These are phyloP conservation scores for Helobdella robusta DNA, from an alignment of 2,888 invertebrate species.

Conservation along the genomic window DNA sequence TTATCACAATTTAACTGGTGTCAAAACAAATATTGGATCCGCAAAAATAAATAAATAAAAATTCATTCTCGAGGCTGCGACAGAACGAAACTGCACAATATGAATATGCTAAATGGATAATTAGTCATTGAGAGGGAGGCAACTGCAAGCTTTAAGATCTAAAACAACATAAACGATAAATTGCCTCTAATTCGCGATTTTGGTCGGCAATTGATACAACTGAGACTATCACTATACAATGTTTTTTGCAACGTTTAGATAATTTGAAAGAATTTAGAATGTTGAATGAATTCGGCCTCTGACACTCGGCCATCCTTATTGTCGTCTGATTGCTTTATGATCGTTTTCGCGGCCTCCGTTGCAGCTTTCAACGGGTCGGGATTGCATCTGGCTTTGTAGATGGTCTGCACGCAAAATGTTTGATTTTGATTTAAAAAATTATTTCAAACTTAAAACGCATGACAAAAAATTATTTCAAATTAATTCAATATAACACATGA, in stretches of 20 bases:
- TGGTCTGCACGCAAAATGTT: background rate
- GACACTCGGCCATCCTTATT: slow-evolving; percentile 25
- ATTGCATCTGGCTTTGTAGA: slow-evolving; percentile 20
- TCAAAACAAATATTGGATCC: too few species aligned
- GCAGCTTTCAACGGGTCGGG: slow-evolving; percentile 12
- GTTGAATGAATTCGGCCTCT: slow-evolving; percentile 26
- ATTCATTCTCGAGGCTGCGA: too few species aligned
- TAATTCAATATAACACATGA: background rate
- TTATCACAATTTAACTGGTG: too few species aligned
- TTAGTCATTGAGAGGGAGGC: too few species aligned
- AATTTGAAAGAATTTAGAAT: slow-evolving; percentile 15
- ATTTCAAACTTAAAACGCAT: background rate
- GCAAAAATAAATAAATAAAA: too few species aligned
- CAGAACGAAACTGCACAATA: too few species aligned
- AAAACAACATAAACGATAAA: too few species aligned
- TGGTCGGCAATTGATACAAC: too few species aligned
- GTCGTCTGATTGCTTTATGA: slow-evolving; percentile 20
- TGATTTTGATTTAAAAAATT: background rate
- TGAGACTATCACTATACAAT: too few species aligned
- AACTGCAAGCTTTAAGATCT: too few species aligned
- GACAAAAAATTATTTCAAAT: background rate
- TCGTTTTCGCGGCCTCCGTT: background rate
- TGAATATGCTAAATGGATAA: too few species aligned
- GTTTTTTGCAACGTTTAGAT: slow-evolving; percentile 13
- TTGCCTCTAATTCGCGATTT: too few species aligned